Percentiles rank a stretch among this genome's conserved stretches.
Conservation (phyloP, 2,113 vertebrate genomes). For the Etia nguti region DNA sequence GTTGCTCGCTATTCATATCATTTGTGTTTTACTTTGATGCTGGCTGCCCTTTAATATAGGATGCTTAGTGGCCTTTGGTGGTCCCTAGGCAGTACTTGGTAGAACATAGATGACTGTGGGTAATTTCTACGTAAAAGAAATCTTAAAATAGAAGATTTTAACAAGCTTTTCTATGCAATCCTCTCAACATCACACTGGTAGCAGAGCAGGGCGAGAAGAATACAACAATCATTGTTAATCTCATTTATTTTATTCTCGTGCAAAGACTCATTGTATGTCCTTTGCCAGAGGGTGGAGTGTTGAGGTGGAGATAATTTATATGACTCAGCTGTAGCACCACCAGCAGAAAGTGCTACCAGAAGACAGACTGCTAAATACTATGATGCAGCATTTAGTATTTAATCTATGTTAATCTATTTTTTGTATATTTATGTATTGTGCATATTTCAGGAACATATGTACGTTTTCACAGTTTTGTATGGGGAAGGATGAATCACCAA, state of each 20-base stretch:
- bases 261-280: background rate
- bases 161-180: background rate
- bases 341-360: slow-evolving; percentile 20
- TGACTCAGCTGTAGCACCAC: slow-evolving; percentile 21
- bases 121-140: background rate
- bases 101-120: background rate
- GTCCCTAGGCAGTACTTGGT: background rate
- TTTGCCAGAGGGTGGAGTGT: slow-evolving; percentile 19
- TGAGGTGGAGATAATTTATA: slow-evolving; percentile 12
- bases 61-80: background rate
- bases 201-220: background rate
- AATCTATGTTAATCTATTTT: background rate
- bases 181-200: background rate
- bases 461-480: background rate
- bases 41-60: slow-evolving; percentile 27
- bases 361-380: background rate
- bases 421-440: background rate
- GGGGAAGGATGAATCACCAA: background rate
- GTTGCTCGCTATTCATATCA: slow-evolving; percentile 29
- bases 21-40: slow-evolving; percentile 45
- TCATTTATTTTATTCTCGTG: background rate
- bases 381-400: background rate
- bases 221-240: background rate
- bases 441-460: background rate
- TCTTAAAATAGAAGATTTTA: background rate